Percentiles rank a stretch among this genome's conserved stretches.
These are phyloP conservation scores for Alectoris magna DNA, from an alignment of 2,797 vertebrate species.

Conservation along the genomic window DNA sequence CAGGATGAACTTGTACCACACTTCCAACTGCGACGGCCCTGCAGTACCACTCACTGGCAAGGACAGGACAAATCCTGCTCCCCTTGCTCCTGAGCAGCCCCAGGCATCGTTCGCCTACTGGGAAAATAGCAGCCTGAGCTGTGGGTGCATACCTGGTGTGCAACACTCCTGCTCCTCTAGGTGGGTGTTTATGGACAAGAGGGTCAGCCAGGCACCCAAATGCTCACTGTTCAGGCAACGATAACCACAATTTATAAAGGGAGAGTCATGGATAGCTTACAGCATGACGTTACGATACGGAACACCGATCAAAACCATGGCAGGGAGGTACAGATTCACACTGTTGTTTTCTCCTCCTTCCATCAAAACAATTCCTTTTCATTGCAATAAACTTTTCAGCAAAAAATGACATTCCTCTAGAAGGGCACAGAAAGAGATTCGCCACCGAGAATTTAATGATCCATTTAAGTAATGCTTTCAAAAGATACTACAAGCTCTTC, in stretches of 20 bases:
- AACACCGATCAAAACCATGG: no score
- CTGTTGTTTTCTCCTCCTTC: neutral
- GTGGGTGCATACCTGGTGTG: accelerated
- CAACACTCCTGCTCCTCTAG: neutral
- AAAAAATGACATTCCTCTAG: slow-evolving; percentile 34
- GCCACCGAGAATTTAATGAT: slow-evolving; percentile 33
- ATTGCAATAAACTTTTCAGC: neutral
- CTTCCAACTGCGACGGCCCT: accelerated
- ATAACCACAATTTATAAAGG: neutral
- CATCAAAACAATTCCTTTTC: neutral
- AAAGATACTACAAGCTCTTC: slow-evolving; percentile 4
- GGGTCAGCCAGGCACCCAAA: neutral
- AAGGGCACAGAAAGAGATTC: neutral
- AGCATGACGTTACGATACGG: no score
- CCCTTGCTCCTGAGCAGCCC: neutral
- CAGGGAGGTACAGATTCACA: neutral
- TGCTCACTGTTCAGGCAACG: neutral
- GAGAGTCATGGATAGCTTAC: no score
- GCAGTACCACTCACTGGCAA: neutral
- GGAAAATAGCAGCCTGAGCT: neutral
- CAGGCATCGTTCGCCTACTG: neutral
- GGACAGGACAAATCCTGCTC: neutral
- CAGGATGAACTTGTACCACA: neutral
- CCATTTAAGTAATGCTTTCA: slow-evolving; percentile 44
- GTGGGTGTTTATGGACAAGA: accelerated